Conservation (phyloP, 2,888 invertebrate genomes). For the Andrena fulva region DNA sequence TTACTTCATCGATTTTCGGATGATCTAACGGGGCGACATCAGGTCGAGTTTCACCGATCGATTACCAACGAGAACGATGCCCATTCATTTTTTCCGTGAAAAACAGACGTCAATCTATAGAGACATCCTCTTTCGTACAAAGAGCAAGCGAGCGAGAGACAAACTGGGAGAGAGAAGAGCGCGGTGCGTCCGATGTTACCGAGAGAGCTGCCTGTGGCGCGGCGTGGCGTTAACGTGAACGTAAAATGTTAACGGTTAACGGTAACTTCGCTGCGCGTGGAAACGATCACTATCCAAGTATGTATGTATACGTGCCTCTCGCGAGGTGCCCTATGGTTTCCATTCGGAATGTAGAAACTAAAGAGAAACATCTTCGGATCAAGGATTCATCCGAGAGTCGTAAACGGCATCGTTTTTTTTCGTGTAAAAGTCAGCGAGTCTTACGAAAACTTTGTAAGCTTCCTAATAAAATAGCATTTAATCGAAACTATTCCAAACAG, state of each 20-base stretch:
- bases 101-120: constrained; percentile 17
- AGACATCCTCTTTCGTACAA: constrained; percentile 11
- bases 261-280: neutral
- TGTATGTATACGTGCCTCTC: constrained; percentile 15
- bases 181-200: constrained; percentile 3
- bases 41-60: neutral
- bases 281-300: neutral
- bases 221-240: neutral
- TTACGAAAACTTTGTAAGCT: constrained; percentile 59
- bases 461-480: constrained; percentile 62
- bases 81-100: constrained; percentile 38
- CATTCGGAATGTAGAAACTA: neutral
- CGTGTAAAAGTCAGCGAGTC: constrained; percentile 49
- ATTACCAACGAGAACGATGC: constrained; percentile 21
- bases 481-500: constrained; percentile 21
- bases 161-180: neutral
- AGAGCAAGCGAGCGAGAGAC: neutral
- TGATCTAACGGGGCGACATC: neutral
- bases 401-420: constrained; percentile 29
- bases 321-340: constrained; percentile 26
- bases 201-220: neutral
- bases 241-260: no score
- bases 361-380: constrained; percentile 3
- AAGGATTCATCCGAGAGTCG: constrained; percentile 15
- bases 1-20: constrained; percentile 33